These are phyloP conservation scores for Scophthalmus maximus DNA, from an alignment of 2,113 vertebrate species.

Conservation along the genomic window DNA sequence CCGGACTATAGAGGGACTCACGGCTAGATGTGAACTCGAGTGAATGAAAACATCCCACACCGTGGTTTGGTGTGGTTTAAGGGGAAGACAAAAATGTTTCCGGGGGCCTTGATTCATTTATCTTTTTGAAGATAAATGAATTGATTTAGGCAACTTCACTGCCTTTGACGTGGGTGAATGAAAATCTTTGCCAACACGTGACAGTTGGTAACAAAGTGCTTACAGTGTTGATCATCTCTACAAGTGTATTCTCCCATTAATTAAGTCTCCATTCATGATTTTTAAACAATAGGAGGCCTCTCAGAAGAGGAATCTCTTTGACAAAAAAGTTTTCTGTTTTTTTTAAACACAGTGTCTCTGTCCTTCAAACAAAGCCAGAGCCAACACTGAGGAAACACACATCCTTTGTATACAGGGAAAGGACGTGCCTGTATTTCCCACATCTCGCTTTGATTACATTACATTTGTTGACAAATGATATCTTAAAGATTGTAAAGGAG, in stretches of 20 bases:
- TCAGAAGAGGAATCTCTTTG: not conserved
- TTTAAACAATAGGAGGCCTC: not conserved
- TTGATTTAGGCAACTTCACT: too few species aligned
- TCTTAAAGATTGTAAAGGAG: not conserved
- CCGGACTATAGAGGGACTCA: not conserved
- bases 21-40: not conserved
- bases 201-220: too few species aligned
- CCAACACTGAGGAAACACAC: not conserved
- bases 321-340: too few species aligned
- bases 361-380: not conserved
- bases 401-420: not conserved
- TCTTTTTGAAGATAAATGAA: too few species aligned
- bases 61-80: not conserved
- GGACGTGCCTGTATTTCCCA: not conserved
- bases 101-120: too few species aligned
- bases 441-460: constrained; percentile 5
- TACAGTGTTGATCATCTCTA: too few species aligned
- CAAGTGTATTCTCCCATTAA: not conserved
- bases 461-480: not conserved
- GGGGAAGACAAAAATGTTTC: too few species aligned
- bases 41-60: constrained; percentile 7
- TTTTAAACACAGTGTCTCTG: not conserved
- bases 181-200: not conserved
- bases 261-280: not conserved
- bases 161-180: not conserved